Evolutionary conservation across 2,888 invertebrate genomes (phyloP).

Genomic region (Phyllotreta cruciferae): DNA sequence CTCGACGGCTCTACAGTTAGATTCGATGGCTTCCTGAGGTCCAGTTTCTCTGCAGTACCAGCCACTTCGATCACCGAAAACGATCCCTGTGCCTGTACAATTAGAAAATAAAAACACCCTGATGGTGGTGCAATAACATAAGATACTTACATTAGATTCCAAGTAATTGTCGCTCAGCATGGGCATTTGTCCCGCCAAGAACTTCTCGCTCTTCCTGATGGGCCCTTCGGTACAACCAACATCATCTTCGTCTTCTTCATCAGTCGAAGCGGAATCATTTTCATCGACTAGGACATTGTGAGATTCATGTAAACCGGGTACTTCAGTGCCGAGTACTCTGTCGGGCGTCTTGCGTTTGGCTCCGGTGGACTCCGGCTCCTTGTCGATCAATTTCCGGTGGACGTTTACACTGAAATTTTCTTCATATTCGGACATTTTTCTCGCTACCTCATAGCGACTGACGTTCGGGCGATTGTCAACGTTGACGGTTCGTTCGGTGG

Average conservation of each 20-base stretch:
- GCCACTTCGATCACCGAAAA: conserved; percentile 37
- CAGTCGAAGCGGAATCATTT: background rate
- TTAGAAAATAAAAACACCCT: too few species aligned
- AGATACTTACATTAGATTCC: background rate
- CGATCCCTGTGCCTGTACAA: conserved; percentile 28
- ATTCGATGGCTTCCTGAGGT: conserved; percentile 37
- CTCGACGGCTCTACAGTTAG: conserved; percentile 37
- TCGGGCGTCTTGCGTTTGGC: background rate
- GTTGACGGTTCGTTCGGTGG: conserved; percentile 15
- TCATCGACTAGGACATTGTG: conserved; percentile 7
- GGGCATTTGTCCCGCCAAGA: conserved; percentile 1
- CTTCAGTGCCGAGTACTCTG: conserved; percentile 6
- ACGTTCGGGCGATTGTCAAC: conserved; percentile 29
- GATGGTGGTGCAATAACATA: too few species aligned
- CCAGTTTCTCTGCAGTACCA: conserved; percentile 40
- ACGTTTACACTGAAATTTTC: conserved; percentile 43
- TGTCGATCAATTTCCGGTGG: conserved; percentile 2
- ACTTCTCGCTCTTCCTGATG: conserved; percentile 16
- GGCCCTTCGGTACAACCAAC: background rate
- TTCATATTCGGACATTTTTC: conserved; percentile 40
- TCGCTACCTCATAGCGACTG: conserved; percentile 23
- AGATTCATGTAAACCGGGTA: conserved; percentile 19
- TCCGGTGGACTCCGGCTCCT: background rate
- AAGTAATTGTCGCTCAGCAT: background rate
- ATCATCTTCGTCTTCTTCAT: background rate